Conservation (phyloP, 2,113 vertebrate species). For the Myotis yumanensis region DNA sequence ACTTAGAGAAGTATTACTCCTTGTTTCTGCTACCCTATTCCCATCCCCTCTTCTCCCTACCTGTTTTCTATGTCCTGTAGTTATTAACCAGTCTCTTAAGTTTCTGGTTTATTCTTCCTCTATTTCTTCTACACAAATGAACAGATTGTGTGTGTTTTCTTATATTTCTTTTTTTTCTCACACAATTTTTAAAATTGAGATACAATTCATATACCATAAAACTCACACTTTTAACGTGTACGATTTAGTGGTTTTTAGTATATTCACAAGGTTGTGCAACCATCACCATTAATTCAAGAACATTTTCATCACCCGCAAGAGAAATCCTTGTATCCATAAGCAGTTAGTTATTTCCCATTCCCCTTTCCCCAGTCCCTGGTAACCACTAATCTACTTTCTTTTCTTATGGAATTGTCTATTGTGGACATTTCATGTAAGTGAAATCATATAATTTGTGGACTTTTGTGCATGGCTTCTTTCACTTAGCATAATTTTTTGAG, state of each 20-base stretch:
- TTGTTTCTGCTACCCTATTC: not conserved
- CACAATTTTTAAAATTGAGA: not conserved
- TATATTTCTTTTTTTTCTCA: not conserved
- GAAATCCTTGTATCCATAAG: slow-evolving; percentile 33
- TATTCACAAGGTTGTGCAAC: not conserved
- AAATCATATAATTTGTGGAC: not conserved
- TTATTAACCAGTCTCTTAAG: not conserved
- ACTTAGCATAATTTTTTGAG: not conserved
- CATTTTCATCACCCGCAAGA: not conserved
- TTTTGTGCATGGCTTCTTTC: slow-evolving; percentile 42
- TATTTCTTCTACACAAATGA: slow-evolving; percentile 7
- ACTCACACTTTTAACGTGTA: not conserved
- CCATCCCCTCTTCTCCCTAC: not conserved
- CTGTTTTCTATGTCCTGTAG: not conserved
- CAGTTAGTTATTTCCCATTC: slow-evolving; percentile 18
- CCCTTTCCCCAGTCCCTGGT: not conserved
- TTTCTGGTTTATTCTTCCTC: slow-evolving; percentile 14
- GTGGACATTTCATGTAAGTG: slow-evolving; percentile 24
- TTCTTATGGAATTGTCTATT: slow-evolving; percentile 42
- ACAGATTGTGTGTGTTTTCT: not conserved
- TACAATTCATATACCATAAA: not conserved
- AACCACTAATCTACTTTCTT: not conserved
- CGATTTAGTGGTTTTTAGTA: slow-evolving; percentile 5
- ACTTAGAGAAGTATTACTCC: not conserved
- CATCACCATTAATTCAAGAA: slow-evolving; percentile 17